These are phyloP conservation scores for Tenthredo notha DNA, from an alignment of 2,888 invertebrate genomes.

Conservation along the genomic window DNA sequence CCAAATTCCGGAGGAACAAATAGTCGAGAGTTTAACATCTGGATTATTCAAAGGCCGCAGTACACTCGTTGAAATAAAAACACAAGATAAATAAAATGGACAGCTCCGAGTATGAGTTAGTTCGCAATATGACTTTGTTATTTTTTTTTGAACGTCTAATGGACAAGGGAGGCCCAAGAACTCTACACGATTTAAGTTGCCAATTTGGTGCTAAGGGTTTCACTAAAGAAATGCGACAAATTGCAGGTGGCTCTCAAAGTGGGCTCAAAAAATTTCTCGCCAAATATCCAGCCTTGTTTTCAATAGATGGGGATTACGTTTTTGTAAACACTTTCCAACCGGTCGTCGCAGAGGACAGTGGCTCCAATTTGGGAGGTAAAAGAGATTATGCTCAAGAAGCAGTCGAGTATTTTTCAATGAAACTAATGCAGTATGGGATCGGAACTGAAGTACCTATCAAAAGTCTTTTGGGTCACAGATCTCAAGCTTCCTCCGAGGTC, in stretches of 20 bases:
- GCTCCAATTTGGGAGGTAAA: slow-evolving; percentile 81
- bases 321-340: slow-evolving; percentile 90
- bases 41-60: background rate
- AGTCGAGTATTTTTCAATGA: slow-evolving; percentile 97
- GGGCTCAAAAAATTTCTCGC: slow-evolving; percentile 97
- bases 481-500: slow-evolving; percentile 98
- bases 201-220: slow-evolving; percentile 99
- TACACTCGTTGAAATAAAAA: slow-evolving; percentile 18
- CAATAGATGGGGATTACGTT: slow-evolving; percentile 95
- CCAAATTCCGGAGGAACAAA: background rate
- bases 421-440: slow-evolving; percentile 96
- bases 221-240: slow-evolving; percentile 98
- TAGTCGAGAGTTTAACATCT: background rate
- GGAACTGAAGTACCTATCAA: slow-evolving; percentile 98
- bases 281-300: slow-evolving; percentile 97
- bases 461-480: slow-evolving; percentile 96
- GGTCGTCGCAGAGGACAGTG: slow-evolving; percentile 81
- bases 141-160: slow-evolving; percentile 99
- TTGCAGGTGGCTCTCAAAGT: slow-evolving; percentile 96
- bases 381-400: slow-evolving; percentile 97
- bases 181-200: slow-evolving; percentile 98
- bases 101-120: slow-evolving; percentile 95
- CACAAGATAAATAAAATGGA: slow-evolving; percentile 84
- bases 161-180: slow-evolving; percentile 97
- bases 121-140: slow-evolving; percentile 96